A percentile compares a stretch with the other conserved stretches of the same genome.
Conservation (phyloP, 2,797 vertebrate genomes). For the Mus minutoides region DNA sequence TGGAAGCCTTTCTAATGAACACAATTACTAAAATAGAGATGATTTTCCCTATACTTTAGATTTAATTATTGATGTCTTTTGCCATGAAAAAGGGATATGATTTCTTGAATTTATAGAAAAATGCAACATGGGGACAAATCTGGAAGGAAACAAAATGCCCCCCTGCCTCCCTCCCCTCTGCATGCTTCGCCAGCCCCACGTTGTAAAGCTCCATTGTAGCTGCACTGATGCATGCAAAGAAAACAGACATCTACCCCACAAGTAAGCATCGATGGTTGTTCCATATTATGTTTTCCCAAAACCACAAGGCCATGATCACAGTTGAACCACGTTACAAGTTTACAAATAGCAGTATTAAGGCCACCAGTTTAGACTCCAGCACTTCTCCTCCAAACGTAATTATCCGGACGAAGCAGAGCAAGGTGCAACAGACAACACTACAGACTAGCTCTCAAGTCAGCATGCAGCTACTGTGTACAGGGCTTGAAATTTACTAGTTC, state of each 20-base stretch:
- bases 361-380: constrained; percentile 79
- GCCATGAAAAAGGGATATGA: constrained; percentile 88
- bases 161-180: constrained; percentile 85
- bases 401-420: constrained; percentile 89
- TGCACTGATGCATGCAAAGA: constrained; percentile 87
- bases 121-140: constrained; percentile 83
- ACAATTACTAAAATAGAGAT: constrained; percentile 82
- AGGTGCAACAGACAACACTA: constrained; percentile 92
- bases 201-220: constrained; percentile 85
- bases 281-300: constrained; percentile 73
- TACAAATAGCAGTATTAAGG: constrained; percentile 85
- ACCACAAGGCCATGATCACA: constrained; percentile 82
- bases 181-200: constrained; percentile 88
- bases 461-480: constrained; percentile 95
- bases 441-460: constrained; percentile 91
- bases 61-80: constrained; percentile 83
- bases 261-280: constrained; percentile 81
- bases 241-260: constrained; percentile 84
- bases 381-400: constrained; percentile 83
- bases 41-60: constrained; percentile 82
- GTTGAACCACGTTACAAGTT: constrained; percentile 84
- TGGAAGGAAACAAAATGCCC: constrained; percentile 82
- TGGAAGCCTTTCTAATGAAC: constrained; percentile 80
- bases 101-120: constrained; percentile 84
- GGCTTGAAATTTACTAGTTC: constrained; percentile 95